These are phyloP conservation scores for Idaea dimidiata DNA, from an alignment of 2,888 invertebrate species.

Conservation along the genomic window DNA sequence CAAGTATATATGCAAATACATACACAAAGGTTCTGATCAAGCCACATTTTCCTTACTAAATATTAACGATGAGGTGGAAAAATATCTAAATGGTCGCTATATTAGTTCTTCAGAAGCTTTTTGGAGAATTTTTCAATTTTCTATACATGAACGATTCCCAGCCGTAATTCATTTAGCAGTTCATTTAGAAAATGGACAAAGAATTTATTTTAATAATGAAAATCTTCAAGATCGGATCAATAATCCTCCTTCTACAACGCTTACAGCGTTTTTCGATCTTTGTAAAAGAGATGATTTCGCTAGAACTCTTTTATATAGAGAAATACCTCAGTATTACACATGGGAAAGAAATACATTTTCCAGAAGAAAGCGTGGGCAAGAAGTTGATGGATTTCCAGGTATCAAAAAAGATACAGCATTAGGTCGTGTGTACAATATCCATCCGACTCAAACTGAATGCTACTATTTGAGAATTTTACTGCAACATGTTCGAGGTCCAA, in stretches of 20 bases:
- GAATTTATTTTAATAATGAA: too few relatives aligned
- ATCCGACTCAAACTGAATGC: neutral
- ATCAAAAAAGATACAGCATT: neutral
- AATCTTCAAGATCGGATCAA: too few relatives aligned
- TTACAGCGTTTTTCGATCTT: conserved; percentile 11
- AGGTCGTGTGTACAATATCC: neutral
- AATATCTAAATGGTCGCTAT: conserved; percentile 13
- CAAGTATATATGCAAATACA: too few relatives aligned
- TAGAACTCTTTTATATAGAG: conserved; percentile 25
- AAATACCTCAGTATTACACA: conserved; percentile 30
- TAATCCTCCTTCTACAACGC: too few relatives aligned
- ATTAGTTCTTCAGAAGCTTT: conserved; percentile 12
- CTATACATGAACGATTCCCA: neutral
- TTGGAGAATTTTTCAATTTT: conserved; percentile 13
- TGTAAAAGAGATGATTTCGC: conserved; percentile 29
- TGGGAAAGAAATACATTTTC: neutral
- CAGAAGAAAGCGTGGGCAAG: neutral
- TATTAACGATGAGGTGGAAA: neutral
- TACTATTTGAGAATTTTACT: neutral
- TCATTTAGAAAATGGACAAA: too few relatives aligned
- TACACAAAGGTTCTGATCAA: too few relatives aligned
- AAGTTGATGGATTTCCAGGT: neutral
- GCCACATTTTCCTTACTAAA: too few relatives aligned
- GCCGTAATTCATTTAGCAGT: too few relatives aligned
- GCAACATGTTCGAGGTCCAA: neutral